A percentile compares a stretch with the other conserved stretches of the same genome.
phyloP scores from a whole-genome alignment of 2,888 invertebrate genomes.

The Drosophila basisetae region DNA sequence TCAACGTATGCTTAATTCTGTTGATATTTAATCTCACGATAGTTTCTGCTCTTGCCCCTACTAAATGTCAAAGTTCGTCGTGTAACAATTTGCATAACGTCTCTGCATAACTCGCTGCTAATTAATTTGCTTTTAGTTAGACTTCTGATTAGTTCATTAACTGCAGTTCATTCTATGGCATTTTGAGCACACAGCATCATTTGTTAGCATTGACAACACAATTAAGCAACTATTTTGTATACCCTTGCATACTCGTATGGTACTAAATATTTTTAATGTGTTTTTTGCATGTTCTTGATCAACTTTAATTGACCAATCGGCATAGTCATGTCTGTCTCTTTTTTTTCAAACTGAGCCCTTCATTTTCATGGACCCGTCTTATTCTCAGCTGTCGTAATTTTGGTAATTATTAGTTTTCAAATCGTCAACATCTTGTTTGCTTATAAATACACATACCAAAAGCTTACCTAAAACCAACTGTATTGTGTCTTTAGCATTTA shows the following conservation, averaged over 20 bases:
- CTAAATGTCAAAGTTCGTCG: constrained; percentile 62
- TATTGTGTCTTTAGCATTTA: background rate
- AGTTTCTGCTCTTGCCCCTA: constrained; percentile 4
- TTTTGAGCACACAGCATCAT: constrained; percentile 29
- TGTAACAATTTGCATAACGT: constrained; percentile 25
- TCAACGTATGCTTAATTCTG: constrained; percentile 52
- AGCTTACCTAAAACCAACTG: background rate
- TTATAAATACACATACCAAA: background rate
- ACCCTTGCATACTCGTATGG: background rate
- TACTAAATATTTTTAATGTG: background rate
- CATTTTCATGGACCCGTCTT: background rate
- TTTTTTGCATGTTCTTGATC: background rate
- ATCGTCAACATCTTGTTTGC: background rate
- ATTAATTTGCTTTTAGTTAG: constrained; percentile 54
- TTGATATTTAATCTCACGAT: constrained; percentile 65
- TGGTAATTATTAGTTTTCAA: background rate
- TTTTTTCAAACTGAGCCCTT: background rate
- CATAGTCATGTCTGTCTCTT: background rate
- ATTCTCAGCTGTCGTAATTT: background rate
- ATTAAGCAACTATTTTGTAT: constrained; percentile 25
- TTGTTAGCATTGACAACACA: constrained; percentile 41
- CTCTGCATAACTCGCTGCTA: constrained; percentile 41
- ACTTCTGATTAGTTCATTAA: constrained; percentile 22
- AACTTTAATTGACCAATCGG: background rate
- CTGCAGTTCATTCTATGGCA: constrained; percentile 27